phyloP scores from a whole-genome alignment of 2,888 invertebrate species.

The Dasypolia templi region DNA sequence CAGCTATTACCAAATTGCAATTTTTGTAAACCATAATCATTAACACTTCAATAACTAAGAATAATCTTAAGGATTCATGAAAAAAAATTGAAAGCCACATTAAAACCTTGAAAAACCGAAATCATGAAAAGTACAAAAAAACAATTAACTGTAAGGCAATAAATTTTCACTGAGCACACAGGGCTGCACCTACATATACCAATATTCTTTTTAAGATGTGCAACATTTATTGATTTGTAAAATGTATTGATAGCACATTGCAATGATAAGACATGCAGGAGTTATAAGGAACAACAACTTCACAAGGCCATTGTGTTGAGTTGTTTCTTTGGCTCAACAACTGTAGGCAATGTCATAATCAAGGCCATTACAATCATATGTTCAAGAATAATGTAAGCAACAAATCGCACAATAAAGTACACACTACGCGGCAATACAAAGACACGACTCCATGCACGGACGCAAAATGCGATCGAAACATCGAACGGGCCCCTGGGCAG shows the following conservation, averaged over 20 bases:
- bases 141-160: slow-evolving; percentile 31
- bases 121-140: slow-evolving; percentile 38
- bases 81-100: slow-evolving; percentile 14
- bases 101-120: slow-evolving; percentile 1
- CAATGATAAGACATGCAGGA: slow-evolving; percentile 57
- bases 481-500: slow-evolving; percentile 59
- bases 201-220: slow-evolving; percentile 10
- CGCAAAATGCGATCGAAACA: slow-evolving; percentile 61
- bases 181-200: slow-evolving; percentile 7
- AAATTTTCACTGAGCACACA: slow-evolving; percentile 39
- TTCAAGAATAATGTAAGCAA: slow-evolving; percentile 54
- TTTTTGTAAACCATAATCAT: not conserved
- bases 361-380: slow-evolving; percentile 83
- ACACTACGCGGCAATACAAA: slow-evolving; percentile 48
- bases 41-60: not conserved
- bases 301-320: slow-evolving; percentile 73
- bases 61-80: slow-evolving; percentile 9
- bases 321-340: slow-evolving; percentile 67
- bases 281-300: slow-evolving; percentile 65
- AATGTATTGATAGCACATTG: slow-evolving; percentile 41
- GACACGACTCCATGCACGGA: slow-evolving; percentile 55
- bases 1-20: not conserved
- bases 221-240: slow-evolving; percentile 42
- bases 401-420: slow-evolving; percentile 33
- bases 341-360: slow-evolving; percentile 82